Percentiles rank a stretch among this genome's conserved stretches.
These are phyloP conservation scores for Neomonachus schauinslandi DNA, from an alignment of 2,113 vertebrate species.

Conservation along the genomic window DNA sequence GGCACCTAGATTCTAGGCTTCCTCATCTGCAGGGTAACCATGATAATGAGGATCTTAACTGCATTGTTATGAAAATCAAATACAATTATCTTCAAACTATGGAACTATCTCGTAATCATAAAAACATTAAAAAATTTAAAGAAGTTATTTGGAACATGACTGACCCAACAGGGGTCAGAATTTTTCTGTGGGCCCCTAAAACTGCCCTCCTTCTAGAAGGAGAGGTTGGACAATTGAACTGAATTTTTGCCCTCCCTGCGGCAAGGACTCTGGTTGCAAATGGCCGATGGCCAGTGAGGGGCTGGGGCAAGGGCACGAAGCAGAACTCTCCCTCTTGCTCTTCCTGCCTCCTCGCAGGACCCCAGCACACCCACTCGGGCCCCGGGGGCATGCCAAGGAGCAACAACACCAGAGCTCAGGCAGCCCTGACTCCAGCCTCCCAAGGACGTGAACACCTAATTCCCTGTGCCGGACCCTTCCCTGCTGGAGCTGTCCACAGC, in stretches of 20 bases:
- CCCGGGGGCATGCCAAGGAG: too few species aligned
- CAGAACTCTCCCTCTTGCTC: too few species aligned
- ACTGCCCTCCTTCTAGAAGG: not conserved
- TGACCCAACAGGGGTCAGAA: not conserved
- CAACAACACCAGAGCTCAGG: not conserved
- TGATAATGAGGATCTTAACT: not conserved
- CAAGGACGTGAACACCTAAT: rapidly evolving
- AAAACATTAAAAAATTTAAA: not conserved
- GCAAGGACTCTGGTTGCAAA: not conserved
- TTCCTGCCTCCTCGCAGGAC: not conserved
- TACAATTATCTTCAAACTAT: not conserved
- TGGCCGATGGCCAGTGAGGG: rapidly evolving
- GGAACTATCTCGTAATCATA: not conserved
- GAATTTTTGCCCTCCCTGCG: not conserved
- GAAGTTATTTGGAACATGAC: not conserved
- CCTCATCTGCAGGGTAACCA: not conserved
- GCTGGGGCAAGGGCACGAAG: not conserved
- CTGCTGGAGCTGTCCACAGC: not conserved
- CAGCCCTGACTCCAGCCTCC: not conserved
- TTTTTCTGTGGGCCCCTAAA: not conserved
- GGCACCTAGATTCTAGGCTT: not conserved
- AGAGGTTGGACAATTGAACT: not conserved
- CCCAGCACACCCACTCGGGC: too few species aligned
- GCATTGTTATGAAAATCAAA: not conserved
- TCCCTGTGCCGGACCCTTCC: not conserved